A percentile compares a stretch with the other conserved stretches of the same genome.
These are phyloP conservation scores for Pogonomyrmex californicus DNA, from an alignment of 1,140 invertebrate species.

Conservation along the genomic window DNA sequence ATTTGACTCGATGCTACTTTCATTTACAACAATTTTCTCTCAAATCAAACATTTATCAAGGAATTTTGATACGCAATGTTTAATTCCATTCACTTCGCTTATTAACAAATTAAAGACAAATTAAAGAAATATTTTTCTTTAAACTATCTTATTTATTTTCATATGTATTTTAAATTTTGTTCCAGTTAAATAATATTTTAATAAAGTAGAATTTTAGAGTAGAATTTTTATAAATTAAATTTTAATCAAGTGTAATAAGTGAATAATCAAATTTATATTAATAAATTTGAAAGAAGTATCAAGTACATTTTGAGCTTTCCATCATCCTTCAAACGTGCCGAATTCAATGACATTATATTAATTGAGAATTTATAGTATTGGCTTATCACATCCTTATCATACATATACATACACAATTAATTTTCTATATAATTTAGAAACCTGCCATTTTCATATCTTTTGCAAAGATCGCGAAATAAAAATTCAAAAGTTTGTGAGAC, in stretches of 20 bases:
- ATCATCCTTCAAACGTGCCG: neutral
- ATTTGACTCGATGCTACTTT: neutral
- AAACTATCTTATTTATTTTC: neutral
- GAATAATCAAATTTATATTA: neutral
- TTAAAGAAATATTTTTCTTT: neutral
- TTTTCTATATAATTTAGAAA: slow-evolving; percentile 10
- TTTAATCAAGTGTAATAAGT: neutral
- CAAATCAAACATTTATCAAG: neutral
- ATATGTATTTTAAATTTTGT: neutral
- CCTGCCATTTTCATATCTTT: neutral
- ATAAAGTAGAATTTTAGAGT: neutral
- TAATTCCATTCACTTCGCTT: neutral
- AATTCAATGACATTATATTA: neutral
- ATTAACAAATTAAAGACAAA: no score
- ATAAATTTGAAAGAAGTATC: neutral
- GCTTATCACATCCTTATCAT: no score
- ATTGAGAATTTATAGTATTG: neutral
- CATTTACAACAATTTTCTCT: neutral
- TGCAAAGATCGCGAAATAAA: neutral
- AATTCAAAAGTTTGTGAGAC: neutral
- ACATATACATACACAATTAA: neutral
- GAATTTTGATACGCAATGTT: neutral
- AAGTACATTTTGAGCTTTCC: neutral
- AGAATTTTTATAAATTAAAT: neutral
- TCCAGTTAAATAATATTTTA: neutral